Percentiles rank a stretch among this genome's conserved stretches.
Evolutionary conservation across 1,140 invertebrate species (phyloP).

Genomic region (Aculops lycopersici): DNA sequence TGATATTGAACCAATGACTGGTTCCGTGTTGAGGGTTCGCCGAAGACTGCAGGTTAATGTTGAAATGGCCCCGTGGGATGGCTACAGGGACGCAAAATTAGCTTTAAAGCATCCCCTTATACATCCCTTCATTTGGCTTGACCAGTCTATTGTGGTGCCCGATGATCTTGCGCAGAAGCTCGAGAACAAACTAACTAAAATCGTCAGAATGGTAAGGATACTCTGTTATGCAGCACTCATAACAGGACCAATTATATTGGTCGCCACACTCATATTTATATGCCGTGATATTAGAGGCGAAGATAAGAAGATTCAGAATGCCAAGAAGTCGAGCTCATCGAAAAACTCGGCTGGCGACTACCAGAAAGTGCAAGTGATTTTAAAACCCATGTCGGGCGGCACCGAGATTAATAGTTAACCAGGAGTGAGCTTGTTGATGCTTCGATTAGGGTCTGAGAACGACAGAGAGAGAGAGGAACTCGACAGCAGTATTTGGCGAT

Average conservation of each 20-base stretch:
- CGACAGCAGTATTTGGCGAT: too few relatives aligned
- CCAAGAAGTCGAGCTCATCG: too few relatives aligned
- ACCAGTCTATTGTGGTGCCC: not conserved
- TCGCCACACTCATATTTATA: not conserved
- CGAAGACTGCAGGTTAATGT: slow-evolving; percentile 5
- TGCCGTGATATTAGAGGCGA: too few relatives aligned
- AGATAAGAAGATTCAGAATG: too few relatives aligned
- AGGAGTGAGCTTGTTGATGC: too few relatives aligned
- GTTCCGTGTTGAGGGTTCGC: slow-evolving; percentile 1
- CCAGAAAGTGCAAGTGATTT: too few relatives aligned
- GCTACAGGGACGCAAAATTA: not conserved
- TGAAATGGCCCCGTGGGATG: not conserved
- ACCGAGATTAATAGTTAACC: too few relatives aligned
- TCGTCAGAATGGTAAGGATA: not conserved
- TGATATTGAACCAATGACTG: slow-evolving; percentile 12
- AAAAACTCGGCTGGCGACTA: too few relatives aligned
- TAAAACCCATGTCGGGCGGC: too few relatives aligned
- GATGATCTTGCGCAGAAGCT: not conserved
- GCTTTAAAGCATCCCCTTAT: not conserved
- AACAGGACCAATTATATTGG: not conserved
- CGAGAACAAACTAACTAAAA: not conserved
- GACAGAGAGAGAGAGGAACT: too few relatives aligned
- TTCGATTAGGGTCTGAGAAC: too few relatives aligned
- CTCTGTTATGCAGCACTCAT: not conserved
- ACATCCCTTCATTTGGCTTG: not conserved